phyloP scores from a whole-genome alignment of 1,140 invertebrate species.

The Diuraphis noxia region DNA sequence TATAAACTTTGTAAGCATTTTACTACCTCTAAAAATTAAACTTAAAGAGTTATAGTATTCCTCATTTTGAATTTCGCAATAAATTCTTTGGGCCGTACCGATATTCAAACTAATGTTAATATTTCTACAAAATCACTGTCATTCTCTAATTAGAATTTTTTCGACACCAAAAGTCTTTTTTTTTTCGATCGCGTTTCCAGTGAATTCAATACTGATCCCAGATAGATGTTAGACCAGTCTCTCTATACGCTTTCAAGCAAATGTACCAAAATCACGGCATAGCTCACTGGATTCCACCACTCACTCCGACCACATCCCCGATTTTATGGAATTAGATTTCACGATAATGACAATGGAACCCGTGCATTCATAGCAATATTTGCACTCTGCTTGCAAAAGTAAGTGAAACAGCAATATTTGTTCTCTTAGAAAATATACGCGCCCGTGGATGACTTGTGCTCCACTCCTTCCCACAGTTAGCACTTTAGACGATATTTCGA shows the following conservation, averaged over 20 bases:
- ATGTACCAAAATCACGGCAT: not conserved
- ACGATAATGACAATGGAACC: not conserved
- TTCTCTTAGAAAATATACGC: not conserved
- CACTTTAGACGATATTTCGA: not conserved
- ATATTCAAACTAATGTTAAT: no score
- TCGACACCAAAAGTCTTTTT: not conserved
- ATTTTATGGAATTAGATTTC: not conserved
- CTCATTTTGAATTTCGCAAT: no score
- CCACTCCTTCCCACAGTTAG: not conserved
- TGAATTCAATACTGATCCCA: not conserved
- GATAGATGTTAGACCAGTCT: not conserved
- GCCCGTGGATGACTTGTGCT: not conserved
- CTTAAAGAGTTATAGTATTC: no score
- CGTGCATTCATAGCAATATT: not conserved
- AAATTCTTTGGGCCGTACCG: no score
- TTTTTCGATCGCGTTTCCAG: not conserved
- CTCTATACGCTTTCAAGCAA: not conserved
- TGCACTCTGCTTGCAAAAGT: not conserved
- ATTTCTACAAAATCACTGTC: not conserved
- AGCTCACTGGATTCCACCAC: fast-evolving
- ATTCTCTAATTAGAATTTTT: not conserved
- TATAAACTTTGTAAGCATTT: no score
- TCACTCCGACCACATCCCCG: not conserved
- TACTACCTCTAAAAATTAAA: no score
- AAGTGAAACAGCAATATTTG: not conserved